Conservation (phyloP, 1,140 invertebrate species). For the Drosophila sulfurigaster region DNA sequence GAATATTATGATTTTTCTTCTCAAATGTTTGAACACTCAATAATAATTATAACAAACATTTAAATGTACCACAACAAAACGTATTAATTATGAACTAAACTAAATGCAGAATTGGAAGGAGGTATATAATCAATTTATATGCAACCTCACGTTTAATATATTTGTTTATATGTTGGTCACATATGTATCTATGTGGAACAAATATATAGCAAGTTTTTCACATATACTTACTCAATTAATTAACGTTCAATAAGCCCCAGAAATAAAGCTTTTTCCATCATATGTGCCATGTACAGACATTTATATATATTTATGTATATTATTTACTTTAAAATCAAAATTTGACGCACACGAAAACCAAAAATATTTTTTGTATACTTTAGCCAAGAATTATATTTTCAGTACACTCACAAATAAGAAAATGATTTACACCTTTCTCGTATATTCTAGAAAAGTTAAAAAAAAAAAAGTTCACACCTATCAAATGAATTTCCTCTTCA, state of each 20-base stretch:
- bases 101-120: slow-evolving; percentile 84
- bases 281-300: background rate
- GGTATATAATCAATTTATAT: slow-evolving; percentile 84
- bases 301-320: slow-evolving; percentile 15
- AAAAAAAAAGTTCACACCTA: too few species aligned
- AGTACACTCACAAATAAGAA: too few species aligned
- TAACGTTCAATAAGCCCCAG: slow-evolving; percentile 14
- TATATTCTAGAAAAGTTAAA: too few species aligned
- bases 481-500: too few species aligned
- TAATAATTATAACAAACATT: slow-evolving; percentile 50
- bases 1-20: slow-evolving; percentile 77
- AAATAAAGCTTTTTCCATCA: slow-evolving; percentile 34
- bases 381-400: too few species aligned
- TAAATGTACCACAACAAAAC: slow-evolving; percentile 50
- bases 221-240: slow-evolving; percentile 27
- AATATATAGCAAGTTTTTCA: slow-evolving; percentile 39
- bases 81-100: slow-evolving; percentile 36
- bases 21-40: slow-evolving; percentile 67
- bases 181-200: slow-evolving; percentile 43
- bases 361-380: too few species aligned
- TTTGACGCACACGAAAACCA: too few species aligned
- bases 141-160: slow-evolving; percentile 70
- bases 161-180: slow-evolving; percentile 58
- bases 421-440: too few species aligned
- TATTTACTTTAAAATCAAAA: background rate